Conservation (phyloP, 2,888 invertebrate genomes). For the Eustalomyia histrio region DNA sequence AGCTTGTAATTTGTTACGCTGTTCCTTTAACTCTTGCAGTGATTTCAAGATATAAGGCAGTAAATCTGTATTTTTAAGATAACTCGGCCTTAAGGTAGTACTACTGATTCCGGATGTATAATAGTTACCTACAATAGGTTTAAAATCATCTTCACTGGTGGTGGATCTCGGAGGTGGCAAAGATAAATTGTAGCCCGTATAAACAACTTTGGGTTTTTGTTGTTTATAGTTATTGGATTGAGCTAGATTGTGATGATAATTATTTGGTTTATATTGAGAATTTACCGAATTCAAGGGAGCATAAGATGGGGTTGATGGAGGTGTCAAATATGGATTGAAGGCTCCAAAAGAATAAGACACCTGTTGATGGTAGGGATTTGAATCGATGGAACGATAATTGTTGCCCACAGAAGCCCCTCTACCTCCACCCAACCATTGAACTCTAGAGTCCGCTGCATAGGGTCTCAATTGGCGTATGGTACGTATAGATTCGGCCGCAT, state of each 20-base stretch:
- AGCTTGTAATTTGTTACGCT: constrained; percentile 73
- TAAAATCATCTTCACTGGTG: constrained; percentile 70
- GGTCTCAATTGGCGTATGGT: constrained; percentile 76
- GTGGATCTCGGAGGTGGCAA: constrained; percentile 70
- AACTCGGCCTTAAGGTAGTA: constrained; percentile 64
- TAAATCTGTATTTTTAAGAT: constrained; percentile 70
- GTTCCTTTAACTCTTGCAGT: constrained; percentile 74
- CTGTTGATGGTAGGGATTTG: constrained; percentile 67
- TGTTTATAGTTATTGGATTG: constrained; percentile 32
- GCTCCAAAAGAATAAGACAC: constrained; percentile 71
- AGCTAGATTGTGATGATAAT: constrained; percentile 36
- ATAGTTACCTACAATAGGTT: constrained; percentile 72
- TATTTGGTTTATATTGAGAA: constrained; percentile 44
- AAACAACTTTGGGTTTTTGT: constrained; percentile 71
- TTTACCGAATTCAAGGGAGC: constrained; percentile 56
- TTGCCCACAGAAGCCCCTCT: constrained; percentile 18
- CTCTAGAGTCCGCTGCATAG: constrained; percentile 63
- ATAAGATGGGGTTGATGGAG: constrained; percentile 70
- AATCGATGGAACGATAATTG: constrained; percentile 74
- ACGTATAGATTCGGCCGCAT: constrained; percentile 72
- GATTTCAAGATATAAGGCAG: constrained; percentile 75
- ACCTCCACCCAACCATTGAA: constrained; percentile 66
- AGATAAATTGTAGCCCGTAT: constrained; percentile 73
- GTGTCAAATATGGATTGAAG: constrained; percentile 76
- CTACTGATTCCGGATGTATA: constrained; percentile 63